These are phyloP conservation scores for Uria lomvia DNA, from an alignment of 2,113 vertebrate genomes.

Conservation along the genomic window DNA sequence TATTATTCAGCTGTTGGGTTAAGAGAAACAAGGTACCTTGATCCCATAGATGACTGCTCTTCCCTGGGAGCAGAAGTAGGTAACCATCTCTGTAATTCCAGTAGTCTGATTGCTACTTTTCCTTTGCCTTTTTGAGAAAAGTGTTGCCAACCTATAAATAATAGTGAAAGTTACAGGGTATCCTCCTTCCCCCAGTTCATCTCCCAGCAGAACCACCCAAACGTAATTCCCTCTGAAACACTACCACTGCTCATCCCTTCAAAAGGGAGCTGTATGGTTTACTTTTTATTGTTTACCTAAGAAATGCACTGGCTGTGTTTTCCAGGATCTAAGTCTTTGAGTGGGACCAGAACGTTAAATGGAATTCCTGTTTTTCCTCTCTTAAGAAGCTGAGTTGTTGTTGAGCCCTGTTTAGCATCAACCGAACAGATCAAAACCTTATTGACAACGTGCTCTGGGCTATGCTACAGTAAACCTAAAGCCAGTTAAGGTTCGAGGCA, in stretches of 20 bases:
- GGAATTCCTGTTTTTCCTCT: not conserved
- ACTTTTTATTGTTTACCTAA: not conserved
- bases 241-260: not conserved
- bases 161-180: not conserved
- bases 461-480: not conserved
- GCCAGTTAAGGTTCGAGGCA: not conserved
- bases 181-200: not conserved
- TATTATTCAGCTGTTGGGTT: not conserved
- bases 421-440: not conserved
- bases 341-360: not conserved
- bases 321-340: not conserved
- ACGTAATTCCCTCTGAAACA: not conserved
- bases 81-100: not conserved
- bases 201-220: not conserved
- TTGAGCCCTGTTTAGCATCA: not conserved
- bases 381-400: not conserved
- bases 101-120: not conserved
- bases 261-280: not conserved
- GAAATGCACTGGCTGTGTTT: not conserved
- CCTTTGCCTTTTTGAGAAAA: not conserved
- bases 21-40: not conserved
- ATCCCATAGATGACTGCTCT: not conserved
- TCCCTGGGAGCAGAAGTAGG: not conserved
- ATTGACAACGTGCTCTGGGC: not conserved
- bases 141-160: not conserved